phyloP scores from a whole-genome alignment of 2,113 vertebrate species.

The Eira barbara region DNA sequence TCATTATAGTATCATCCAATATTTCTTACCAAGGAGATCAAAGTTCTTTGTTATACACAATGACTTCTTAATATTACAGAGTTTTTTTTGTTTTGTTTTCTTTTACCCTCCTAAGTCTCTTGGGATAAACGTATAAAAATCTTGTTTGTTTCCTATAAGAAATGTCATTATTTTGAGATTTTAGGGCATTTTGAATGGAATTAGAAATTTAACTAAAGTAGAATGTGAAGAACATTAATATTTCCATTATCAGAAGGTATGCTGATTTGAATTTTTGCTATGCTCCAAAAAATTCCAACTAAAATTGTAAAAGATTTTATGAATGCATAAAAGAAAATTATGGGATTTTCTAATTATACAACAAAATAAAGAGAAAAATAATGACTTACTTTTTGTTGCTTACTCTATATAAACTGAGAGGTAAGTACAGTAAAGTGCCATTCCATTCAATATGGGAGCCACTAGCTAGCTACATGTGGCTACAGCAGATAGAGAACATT shows the following conservation, averaged over 20 bases:
- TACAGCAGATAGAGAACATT: not conserved
- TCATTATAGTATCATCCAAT: not conserved
- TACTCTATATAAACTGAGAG: not conserved
- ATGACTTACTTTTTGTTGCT: not conserved
- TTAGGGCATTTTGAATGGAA: not conserved
- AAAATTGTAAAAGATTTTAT: not conserved
- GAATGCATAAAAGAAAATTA: not conserved
- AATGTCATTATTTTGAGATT: constrained; percentile 34
- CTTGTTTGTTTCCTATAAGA: not conserved
- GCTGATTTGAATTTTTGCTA: not conserved
- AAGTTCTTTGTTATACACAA: not conserved
- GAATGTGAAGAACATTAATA: constrained; percentile 11
- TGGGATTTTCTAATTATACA: not conserved
- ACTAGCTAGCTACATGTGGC: not conserved
- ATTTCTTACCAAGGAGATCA: not conserved
- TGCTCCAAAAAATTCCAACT: not conserved
- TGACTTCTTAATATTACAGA: not conserved
- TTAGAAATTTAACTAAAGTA: not conserved
- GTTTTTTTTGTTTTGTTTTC: not conserved
- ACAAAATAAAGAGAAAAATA: not conserved
- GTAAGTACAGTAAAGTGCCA: not conserved
- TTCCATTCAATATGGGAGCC: not conserved
- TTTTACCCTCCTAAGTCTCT: not conserved
- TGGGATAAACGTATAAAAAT: not conserved
- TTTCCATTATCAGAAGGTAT: not conserved